Conservation (phyloP, 1,140 invertebrate species). For the Drosophila auraria region DNA sequence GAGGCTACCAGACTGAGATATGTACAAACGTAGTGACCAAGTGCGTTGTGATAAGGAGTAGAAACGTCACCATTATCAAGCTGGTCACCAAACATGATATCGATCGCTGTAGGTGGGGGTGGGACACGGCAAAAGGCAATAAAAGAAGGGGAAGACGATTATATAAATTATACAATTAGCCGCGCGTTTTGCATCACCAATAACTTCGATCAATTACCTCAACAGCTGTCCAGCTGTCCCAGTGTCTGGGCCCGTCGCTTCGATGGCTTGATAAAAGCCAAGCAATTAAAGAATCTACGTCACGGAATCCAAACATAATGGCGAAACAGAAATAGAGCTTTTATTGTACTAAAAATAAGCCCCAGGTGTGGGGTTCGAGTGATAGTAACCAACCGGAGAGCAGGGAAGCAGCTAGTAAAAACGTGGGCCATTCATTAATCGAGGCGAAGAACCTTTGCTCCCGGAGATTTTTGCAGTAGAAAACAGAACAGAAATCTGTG, state of each 20-base stretch:
- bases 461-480: constrained; percentile 70
- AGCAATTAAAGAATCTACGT: constrained; percentile 9
- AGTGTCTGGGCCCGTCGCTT: constrained; percentile 6
- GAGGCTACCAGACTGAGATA: not conserved
- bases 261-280: constrained; percentile 10
- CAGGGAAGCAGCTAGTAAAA: constrained; percentile 30
- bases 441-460: constrained; percentile 72
- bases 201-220: not conserved
- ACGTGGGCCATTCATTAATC: constrained; percentile 65
- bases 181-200: not conserved
- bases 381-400: constrained; percentile 28
- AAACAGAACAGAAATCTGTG: constrained; percentile 62
- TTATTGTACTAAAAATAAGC: constrained; percentile 16
- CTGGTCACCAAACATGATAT: not conserved
- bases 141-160: not conserved
- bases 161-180: constrained; percentile 6
- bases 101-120: not conserved
- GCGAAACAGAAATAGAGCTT: not conserved
- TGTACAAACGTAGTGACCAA: not conserved
- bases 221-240: constrained; percentile 8
- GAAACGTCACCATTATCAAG: constrained; percentile 59
- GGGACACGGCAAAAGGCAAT: not conserved
- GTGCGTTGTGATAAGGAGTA: constrained; percentile 34
- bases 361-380: not conserved
- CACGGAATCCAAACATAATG: constrained; percentile 6